These are phyloP conservation scores for Perca fluviatilis DNA, from an alignment of 2,113 vertebrate genomes.

Conservation along the genomic window DNA sequence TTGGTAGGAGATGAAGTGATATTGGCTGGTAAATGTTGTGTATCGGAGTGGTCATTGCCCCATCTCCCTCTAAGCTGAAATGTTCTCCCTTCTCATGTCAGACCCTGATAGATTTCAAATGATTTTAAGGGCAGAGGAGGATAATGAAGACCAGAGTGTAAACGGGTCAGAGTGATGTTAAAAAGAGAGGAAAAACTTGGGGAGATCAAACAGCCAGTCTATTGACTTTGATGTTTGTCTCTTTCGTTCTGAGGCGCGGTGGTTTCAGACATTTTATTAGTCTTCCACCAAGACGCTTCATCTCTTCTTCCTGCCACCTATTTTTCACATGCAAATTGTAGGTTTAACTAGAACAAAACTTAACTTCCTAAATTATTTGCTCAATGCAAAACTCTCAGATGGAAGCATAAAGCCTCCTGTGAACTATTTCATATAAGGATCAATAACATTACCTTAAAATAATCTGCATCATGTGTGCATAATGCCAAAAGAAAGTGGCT, in stretches of 20 bases:
- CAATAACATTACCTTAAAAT: not conserved
- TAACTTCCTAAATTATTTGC: not conserved
- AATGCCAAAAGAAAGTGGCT: slow-evolving; percentile 1
- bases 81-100: slow-evolving; percentile 29
- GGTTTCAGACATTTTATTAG: slow-evolving; percentile 78
- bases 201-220: slow-evolving; percentile 78
- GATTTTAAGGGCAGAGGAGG: slow-evolving; percentile 69
- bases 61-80: slow-evolving; percentile 28
- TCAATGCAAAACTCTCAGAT: not conserved
- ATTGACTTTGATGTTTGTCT: slow-evolving; percentile 80
- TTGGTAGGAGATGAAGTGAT: slow-evolving; percentile 47
- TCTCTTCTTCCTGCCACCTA: slow-evolving; percentile 63
- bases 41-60: slow-evolving; percentile 35
- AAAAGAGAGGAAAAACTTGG: slow-evolving; percentile 62
- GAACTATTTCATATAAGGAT: not conserved
- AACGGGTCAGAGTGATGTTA: slow-evolving; percentile 72
- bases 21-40: slow-evolving; percentile 54
- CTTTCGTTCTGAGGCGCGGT: slow-evolving; percentile 63
- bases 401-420: not conserved
- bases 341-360: slow-evolving; percentile 32
- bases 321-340: slow-evolving; percentile 45
- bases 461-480: not conserved
- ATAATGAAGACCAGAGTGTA: slow-evolving; percentile 80
- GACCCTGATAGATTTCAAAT: slow-evolving; percentile 67
- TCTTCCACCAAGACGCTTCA: slow-evolving; percentile 66